A percentile compares a stretch with the other conserved stretches of the same genome.
These are phyloP conservation scores for Chrysolina oricalcia DNA, from an alignment of 2,888 invertebrate genomes.

Conservation along the genomic window DNA sequence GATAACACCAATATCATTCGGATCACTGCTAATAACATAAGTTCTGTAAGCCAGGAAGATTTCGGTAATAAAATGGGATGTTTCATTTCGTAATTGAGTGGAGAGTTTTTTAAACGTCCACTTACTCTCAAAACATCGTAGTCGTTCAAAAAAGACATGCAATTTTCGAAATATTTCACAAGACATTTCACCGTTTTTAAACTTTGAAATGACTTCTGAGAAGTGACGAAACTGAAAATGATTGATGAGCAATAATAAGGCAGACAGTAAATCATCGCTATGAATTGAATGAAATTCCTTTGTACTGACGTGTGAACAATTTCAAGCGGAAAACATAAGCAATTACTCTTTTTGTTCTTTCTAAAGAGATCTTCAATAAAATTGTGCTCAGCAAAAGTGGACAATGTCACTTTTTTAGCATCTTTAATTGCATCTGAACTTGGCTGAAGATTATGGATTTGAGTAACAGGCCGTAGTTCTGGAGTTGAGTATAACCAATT, in stretches of 20 bases:
- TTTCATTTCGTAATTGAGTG: not conserved
- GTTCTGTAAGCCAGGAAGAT: not conserved
- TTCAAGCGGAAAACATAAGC: too few relatives aligned
- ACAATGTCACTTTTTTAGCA: not conserved
- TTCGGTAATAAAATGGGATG: not conserved
- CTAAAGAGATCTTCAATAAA: too few relatives aligned
- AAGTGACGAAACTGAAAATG: too few relatives aligned
- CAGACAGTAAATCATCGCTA: too few relatives aligned
- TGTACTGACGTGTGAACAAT: too few relatives aligned
- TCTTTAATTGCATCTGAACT: not conserved
- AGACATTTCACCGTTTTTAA: too few relatives aligned
- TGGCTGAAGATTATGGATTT: not conserved
- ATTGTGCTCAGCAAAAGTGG: too few relatives aligned
- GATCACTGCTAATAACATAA: conserved; percentile 52
- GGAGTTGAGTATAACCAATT: not conserved
- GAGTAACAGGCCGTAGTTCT: not conserved
- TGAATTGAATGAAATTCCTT: too few relatives aligned
- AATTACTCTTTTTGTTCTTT: too few relatives aligned
- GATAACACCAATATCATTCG: conserved; percentile 52
- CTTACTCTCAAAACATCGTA: not conserved
- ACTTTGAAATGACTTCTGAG: too few relatives aligned
- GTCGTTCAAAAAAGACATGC: not conserved
- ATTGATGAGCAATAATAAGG: too few relatives aligned
- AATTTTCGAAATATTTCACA: too few relatives aligned
- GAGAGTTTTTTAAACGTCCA: not conserved